phyloP scores from a whole-genome alignment of 1,140 invertebrate genomes.

The Plodia interpunctella region DNA sequence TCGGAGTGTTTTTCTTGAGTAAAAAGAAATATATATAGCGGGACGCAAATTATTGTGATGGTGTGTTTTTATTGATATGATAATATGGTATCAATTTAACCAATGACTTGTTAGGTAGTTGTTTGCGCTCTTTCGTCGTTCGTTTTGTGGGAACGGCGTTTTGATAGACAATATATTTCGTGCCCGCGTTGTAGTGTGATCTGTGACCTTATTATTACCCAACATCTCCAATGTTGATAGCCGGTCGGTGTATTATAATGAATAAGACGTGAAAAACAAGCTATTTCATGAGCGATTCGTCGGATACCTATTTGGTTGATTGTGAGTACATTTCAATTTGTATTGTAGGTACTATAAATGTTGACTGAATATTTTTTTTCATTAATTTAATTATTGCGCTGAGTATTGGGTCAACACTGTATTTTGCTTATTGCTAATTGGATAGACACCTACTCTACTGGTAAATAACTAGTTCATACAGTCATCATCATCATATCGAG shows the following conservation, averaged over 20 bases:
- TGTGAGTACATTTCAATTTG: conserved; percentile 19
- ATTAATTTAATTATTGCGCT: conserved; percentile 20
- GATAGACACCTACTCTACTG: conserved; percentile 1
- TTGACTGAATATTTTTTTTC: conserved; percentile 7
- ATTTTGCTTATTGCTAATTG: conserved; percentile 18
- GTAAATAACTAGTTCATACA: neutral
- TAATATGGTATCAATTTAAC: conserved; percentile 1
- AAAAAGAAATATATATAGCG: neutral
- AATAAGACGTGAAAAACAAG: conserved; percentile 18
- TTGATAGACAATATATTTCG: conserved; percentile 23
- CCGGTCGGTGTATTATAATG: conserved; percentile 12
- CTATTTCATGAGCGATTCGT: conserved; percentile 22
- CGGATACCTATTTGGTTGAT: conserved; percentile 9
- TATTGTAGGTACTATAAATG: neutral
- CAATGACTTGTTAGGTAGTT: neutral
- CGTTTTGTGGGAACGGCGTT: neutral
- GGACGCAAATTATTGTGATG: neutral
- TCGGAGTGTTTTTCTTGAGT: neutral
- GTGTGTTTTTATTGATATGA: conserved; percentile 4
- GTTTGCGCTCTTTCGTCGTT: neutral
- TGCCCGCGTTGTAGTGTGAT: conserved; percentile 9
- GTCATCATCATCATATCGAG: too few species aligned
- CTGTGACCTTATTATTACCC: conserved; percentile 14
- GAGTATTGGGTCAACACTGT: conserved; percentile 17
- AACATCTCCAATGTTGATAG: conserved; percentile 11